Conservation (phyloP, 2,113 vertebrate genomes). For the Sphyrna mokarran region DNA sequence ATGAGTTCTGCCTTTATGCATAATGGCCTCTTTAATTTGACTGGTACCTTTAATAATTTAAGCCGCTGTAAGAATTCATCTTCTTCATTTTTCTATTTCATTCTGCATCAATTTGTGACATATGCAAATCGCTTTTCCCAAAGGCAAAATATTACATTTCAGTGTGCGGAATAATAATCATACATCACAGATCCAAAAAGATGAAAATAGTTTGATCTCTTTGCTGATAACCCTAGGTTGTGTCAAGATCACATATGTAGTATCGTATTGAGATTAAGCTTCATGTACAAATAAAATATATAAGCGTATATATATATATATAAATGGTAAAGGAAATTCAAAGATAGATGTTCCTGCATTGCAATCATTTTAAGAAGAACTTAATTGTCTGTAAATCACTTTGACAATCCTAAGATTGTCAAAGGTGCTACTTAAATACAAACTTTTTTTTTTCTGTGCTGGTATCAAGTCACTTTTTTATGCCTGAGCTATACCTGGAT, state of each 20-base stretch:
- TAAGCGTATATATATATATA: background rate
- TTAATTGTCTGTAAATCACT: background rate
- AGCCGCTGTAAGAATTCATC: slow-evolving; percentile 32
- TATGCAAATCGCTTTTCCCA: slow-evolving; percentile 26
- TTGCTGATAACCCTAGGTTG: background rate
- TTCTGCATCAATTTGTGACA: slow-evolving; percentile 30
- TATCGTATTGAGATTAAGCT: background rate
- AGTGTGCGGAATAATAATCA: background rate
- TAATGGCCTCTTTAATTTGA: slow-evolving; percentile 37
- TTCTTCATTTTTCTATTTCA: slow-evolving; percentile 30
- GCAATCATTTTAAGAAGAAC: background rate
- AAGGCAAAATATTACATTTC: background rate
- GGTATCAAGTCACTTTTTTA: background rate
- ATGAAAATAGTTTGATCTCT: background rate
- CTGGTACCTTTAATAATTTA: slow-evolving; percentile 35
- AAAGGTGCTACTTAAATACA: background rate
- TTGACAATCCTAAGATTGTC: background rate
- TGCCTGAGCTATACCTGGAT: background rate
- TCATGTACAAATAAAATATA: background rate
- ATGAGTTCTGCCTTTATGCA: slow-evolving; percentile 21
- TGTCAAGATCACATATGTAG: background rate
- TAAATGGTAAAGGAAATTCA: background rate
- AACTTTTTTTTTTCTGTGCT: background rate
- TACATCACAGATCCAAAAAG: slow-evolving; percentile 12
- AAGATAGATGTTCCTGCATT: background rate